Percentiles rank a stretch among this genome's conserved stretches.
Conservation (phyloP, 2,888 invertebrate species). For the Tinea pellionella region DNA sequence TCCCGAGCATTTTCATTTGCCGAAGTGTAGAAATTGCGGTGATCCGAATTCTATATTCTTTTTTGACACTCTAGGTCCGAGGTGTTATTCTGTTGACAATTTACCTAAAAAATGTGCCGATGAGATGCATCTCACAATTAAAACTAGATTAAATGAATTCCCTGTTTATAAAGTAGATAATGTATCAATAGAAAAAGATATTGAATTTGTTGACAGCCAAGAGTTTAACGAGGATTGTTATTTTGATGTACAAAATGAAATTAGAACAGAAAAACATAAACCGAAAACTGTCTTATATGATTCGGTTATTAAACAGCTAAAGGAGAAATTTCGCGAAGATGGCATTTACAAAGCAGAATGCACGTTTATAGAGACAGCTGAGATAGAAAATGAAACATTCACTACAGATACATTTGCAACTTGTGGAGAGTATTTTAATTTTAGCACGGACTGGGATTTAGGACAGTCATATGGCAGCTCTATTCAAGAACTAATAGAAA, state of each 20-base stretch:
- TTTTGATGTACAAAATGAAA: conserved; percentile 27
- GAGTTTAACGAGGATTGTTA: conserved; percentile 60
- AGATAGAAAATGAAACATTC: conserved; percentile 20
- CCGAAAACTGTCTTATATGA: background rate
- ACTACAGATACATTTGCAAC: conserved; percentile 27
- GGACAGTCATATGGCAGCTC: conserved; percentile 51
- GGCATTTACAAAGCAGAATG: conserved; percentile 27
- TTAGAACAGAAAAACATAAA: background rate
- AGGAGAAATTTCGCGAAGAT: background rate
- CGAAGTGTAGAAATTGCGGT: conserved; percentile 43
- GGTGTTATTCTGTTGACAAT: conserved; percentile 43
- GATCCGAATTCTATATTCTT: conserved; percentile 18
- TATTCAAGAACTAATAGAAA: conserved; percentile 51
- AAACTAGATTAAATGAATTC: conserved; percentile 32
- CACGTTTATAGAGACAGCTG: conserved; percentile 19
- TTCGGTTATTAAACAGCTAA: background rate
- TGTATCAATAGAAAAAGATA: conserved; percentile 24
- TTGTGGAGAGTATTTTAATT: conserved; percentile 63
- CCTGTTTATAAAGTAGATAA: conserved; percentile 28
- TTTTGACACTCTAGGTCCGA: conserved; percentile 24
- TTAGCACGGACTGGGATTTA: conserved; percentile 45
- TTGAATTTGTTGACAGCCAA: conserved; percentile 51
- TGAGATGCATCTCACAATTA: conserved; percentile 27
- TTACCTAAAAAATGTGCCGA: conserved; percentile 35
- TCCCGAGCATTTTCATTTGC: conserved; percentile 54